phyloP scores from a whole-genome alignment of 2,888 invertebrate genomes.

The Drosophila diplacantha region DNA sequence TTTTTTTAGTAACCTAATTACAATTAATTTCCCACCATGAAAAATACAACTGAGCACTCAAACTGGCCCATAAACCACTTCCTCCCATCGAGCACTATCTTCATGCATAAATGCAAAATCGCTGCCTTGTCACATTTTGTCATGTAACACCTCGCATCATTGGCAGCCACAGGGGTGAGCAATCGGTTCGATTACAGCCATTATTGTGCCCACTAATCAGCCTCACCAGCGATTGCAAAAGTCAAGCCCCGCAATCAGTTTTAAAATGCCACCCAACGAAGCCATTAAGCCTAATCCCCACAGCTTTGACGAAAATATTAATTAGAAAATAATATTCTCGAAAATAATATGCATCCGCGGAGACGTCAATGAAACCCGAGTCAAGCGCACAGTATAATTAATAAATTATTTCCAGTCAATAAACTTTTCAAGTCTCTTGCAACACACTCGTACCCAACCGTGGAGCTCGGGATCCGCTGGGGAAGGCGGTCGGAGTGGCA shows the following conservation, averaged over 20 bases:
- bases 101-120: constrained; percentile 23
- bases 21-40: neutral
- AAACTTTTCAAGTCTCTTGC: constrained; percentile 53
- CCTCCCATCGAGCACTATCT: constrained; percentile 7
- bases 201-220: constrained; percentile 13
- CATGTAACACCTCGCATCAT: constrained; percentile 43
- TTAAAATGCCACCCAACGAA: constrained; percentile 59
- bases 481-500: constrained; percentile 10
- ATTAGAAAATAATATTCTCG: constrained; percentile 47
- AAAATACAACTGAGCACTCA: neutral
- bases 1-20: constrained; percentile 5
- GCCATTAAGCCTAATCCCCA: constrained; percentile 38
- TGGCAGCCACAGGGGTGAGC: constrained; percentile 23
- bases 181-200: constrained; percentile 14
- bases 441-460: constrained; percentile 42
- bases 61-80: constrained; percentile 8
- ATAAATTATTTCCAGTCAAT: constrained; percentile 73
- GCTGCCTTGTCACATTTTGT: constrained; percentile 31
- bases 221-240: constrained; percentile 49
- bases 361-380: constrained; percentile 22
- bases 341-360: constrained; percentile 14
- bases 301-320: constrained; percentile 40
- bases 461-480: neutral
- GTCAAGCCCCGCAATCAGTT: constrained; percentile 19
- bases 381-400: constrained; percentile 58